Evolutionary conservation across 2,113 vertebrate species (phyloP).

Genomic region (Psittacara wagleri): DNA sequence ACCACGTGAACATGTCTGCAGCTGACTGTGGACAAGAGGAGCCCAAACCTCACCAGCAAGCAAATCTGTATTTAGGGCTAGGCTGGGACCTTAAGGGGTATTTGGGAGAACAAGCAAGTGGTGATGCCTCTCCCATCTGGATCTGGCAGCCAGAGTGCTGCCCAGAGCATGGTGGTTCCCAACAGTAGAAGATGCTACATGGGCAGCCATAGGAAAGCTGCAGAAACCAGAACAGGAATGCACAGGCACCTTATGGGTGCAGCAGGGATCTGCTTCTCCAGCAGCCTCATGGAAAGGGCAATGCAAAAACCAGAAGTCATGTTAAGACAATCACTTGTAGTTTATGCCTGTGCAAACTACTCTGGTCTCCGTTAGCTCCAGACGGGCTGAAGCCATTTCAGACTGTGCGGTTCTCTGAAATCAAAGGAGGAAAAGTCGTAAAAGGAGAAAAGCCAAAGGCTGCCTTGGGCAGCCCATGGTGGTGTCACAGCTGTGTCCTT

Average conservation of each 20-base stretch:
- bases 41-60: not conserved
- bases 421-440: not conserved
- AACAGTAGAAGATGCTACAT: not conserved
- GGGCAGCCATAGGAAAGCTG: not conserved
- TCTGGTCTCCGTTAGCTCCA: not conserved
- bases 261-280: not conserved
- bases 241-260: not conserved
- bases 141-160: not conserved
- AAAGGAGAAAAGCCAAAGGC: not conserved
- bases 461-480: rapidly evolving
- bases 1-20: rapidly evolving
- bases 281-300: rapidly evolving
- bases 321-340: rapidly evolving
- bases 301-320: not conserved
- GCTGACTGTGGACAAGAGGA: not conserved
- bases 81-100: not conserved
- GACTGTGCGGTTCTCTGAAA: not conserved
- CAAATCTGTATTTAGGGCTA: not conserved
- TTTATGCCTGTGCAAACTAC: rapidly evolving
- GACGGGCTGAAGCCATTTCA: not conserved
- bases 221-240: not conserved
- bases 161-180: not conserved
- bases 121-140: not conserved
- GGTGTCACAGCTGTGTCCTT: rapidly evolving
- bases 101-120: not conserved